Evolutionary conservation across 2,113 vertebrate species (phyloP).

Genomic region (Octodon degus): DNA sequence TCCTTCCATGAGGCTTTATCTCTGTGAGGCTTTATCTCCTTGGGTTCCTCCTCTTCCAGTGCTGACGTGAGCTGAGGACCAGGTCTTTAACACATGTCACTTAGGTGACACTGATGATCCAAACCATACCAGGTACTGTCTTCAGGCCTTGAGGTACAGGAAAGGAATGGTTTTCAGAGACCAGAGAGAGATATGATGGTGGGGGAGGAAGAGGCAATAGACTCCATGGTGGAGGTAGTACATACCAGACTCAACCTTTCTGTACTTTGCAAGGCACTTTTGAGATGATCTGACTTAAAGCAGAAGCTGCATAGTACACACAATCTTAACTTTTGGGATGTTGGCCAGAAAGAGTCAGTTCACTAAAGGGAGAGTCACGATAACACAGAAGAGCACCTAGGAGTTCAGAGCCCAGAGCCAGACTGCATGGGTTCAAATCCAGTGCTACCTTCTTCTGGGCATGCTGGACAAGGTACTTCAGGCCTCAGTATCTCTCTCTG

Average conservation of each 20-base stretch:
- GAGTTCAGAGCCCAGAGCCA: background rate
- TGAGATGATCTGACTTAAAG: background rate
- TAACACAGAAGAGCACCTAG: background rate
- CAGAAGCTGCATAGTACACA: background rate
- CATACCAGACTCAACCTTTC: background rate
- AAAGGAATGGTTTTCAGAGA: background rate
- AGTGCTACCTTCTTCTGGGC: background rate
- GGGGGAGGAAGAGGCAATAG: rapidly evolving
- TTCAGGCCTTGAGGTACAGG: background rate
- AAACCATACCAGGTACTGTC: background rate
- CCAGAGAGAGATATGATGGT: background rate
- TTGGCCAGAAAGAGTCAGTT: background rate
- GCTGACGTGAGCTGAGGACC: background rate
- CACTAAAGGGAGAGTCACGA: background rate
- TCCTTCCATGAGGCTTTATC: background rate
- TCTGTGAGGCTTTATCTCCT: background rate
- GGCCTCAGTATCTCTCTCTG: background rate
- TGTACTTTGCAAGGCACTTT: background rate
- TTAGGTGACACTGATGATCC: background rate
- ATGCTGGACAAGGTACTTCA: background rate
- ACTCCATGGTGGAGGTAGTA: too few species aligned
- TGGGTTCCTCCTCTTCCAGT: background rate
- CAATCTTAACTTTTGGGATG: background rate
- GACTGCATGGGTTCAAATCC: background rate
- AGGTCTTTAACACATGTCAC: background rate